Percentiles rank a stretch among this genome's conserved stretches.
Evolutionary conservation across 1,140 invertebrate genomes (phyloP).

Genomic region (Trichonephila inaurata): DNA sequence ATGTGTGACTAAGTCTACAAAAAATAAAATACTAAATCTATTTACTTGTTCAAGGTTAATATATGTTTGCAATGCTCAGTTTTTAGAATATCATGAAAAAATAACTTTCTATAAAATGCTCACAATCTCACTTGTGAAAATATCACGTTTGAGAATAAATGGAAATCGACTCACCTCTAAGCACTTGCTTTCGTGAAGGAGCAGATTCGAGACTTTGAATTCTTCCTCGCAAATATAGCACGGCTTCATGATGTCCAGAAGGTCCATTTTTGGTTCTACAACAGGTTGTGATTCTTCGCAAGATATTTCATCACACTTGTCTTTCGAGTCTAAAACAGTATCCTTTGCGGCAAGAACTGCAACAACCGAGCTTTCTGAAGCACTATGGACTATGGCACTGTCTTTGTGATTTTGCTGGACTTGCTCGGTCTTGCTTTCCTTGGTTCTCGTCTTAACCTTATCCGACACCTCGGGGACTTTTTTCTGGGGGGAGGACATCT

Average conservation of each 20-base stretch:
- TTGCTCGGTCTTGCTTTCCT: neutral
- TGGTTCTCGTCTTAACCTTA: neutral
- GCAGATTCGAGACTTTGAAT: conserved; percentile 80
- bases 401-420: neutral
- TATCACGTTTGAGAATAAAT: neutral
- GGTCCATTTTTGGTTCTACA: neutral
- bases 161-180: conserved; percentile 77
- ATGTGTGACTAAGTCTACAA: too few species aligned
- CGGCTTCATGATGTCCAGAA: conserved; percentile 77
- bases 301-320: neutral
- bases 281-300: neutral
- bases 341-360: neutral
- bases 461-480: neutral
- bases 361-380: neutral
- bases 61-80: too few species aligned
- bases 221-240: conserved; percentile 82
- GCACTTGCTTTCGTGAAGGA: conserved; percentile 81
- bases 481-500: conserved; percentile 33
- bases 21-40: too few species aligned
- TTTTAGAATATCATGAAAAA: too few species aligned
- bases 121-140: too few species aligned
- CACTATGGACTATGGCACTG: neutral
- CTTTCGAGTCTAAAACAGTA: neutral
- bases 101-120: too few species aligned
- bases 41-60: too few species aligned